Evolutionary conservation across 35 echinoderm and acorn worm species (phyloP).

Genomic region (Apostichopus parvimensis): DNA sequence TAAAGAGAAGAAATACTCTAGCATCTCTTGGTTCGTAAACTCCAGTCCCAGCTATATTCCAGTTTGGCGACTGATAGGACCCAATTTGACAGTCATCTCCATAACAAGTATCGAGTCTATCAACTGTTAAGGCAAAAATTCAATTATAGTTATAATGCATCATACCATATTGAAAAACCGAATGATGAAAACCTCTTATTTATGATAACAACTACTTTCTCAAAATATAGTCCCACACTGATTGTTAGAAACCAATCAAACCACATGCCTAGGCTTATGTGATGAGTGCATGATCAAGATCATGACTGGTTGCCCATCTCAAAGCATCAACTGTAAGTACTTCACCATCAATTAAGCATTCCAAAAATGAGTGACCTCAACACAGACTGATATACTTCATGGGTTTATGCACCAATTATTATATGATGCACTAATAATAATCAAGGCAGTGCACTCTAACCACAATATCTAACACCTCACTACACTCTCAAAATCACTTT

Average conservation of each 20-base stretch:
- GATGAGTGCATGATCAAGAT: background rate
- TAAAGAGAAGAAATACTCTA: constrained; percentile 38
- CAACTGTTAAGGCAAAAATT: background rate
- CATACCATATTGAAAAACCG: too few species aligned
- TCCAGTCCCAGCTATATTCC: constrained; percentile 6
- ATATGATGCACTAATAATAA: too few species aligned
- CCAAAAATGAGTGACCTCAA: too few species aligned
- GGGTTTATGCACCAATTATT: too few species aligned
- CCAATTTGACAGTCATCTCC: constrained; percentile 28
- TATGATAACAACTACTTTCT: background rate
- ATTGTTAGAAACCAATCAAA: background rate
- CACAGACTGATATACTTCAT: too few species aligned
- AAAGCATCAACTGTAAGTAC: too few species aligned
- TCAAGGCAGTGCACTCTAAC: too few species aligned
- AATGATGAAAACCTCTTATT: too few species aligned
- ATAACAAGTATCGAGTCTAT: constrained; percentile 40
- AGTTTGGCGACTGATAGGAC: constrained; percentile 37
- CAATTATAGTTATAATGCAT: background rate
- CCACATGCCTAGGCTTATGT: background rate
- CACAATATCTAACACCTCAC: too few species aligned
- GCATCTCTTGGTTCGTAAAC: background rate
- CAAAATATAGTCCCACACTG: background rate
- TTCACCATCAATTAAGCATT: too few species aligned
- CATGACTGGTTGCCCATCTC: too few species aligned
- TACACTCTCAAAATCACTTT: too few species aligned